Evolutionary conservation across 2,797 vertebrate genomes (phyloP), one percentile per base, ranked within the genome.

Genomic region (Adelosebastes latens): DNA sequence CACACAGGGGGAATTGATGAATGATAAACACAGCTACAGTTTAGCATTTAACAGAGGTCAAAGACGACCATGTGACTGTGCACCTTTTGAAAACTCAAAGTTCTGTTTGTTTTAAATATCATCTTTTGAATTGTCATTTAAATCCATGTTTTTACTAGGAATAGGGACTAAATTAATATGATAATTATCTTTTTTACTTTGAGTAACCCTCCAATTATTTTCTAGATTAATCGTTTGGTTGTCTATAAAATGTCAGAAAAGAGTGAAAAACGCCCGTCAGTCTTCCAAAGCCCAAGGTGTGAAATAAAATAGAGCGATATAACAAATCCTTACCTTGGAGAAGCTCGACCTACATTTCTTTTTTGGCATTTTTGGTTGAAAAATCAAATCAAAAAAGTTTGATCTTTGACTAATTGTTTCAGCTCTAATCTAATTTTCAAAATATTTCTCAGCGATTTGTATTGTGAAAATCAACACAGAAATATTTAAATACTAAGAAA

Each of bases 31-130:
- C 27, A 60, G 36, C 55, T 18, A 20, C 39, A 74, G 87, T n/a
- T 92, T 90, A 90, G 34, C 31, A 13, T 66, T 85, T 91, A 88
- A 90, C 89, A 83, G 74, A 85, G 49, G 75, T 83, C 65, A 79
- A 16, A 84, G 68, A 74, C 11, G 13, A 72, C 29, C 66, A 39
- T 72, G 63, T 80, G 77, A 77, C 74, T 60, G 6, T 64, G 49
- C 66, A 70, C 60, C 24, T 83, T 64, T 22, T 61, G 11, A 13
- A 61, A 79, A 82, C 61, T 61, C 69, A 67, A 36, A 74, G 31
- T 32, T 70, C 11, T 63, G 12, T 34, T 9, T 34, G 10, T 69
- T 55, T 61, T 10, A 11, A 63, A 52, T 64, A 39, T 62, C 2
- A 42, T 18, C 14, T 34, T 60, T 2, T 2, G 2, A 39, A 67